A percentile compares a stretch with the other conserved stretches of the same genome.
Evolutionary conservation across 2,797 vertebrate genomes (phyloP).

Genomic region (Sebastes flavidus): DNA sequence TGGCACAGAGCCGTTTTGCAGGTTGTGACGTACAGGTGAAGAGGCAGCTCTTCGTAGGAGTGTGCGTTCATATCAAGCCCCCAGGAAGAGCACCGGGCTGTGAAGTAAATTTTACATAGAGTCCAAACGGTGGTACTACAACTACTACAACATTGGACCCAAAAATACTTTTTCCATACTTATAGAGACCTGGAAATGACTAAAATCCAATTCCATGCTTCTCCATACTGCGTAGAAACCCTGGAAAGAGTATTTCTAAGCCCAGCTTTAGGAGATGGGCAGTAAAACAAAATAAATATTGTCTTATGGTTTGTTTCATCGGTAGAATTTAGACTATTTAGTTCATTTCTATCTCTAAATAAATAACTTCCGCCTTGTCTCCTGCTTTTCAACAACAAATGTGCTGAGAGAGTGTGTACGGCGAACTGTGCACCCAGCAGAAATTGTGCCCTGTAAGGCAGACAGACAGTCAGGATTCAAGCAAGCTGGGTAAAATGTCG

Average conservation of each 20-base stretch:
- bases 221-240: no score
- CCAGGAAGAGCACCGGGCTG: no score
- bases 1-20: no score
- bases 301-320: neutral
- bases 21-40: no score
- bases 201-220: no score
- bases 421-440: constrained; percentile 43
- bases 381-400: constrained; percentile 39
- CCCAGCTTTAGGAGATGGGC: neutral
- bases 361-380: constrained; percentile 19
- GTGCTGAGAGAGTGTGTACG: constrained; percentile 36
- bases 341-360: neutral
- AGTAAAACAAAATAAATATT: neutral
- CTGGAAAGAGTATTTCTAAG: neutral
- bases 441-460: constrained; percentile 42
- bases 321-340: neutral
- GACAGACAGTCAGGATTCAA: constrained; percentile 16
- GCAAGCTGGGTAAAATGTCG: constrained; percentile 50
- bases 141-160: no score
- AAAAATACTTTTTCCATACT: no score
- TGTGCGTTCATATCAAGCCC: no score
- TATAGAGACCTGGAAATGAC: no score
- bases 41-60: no score
- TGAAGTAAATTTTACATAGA: no score
- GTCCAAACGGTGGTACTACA: no score